phyloP scores from a whole-genome alignment of 2,113 vertebrate genomes.

The Proteles cristata region DNA sequence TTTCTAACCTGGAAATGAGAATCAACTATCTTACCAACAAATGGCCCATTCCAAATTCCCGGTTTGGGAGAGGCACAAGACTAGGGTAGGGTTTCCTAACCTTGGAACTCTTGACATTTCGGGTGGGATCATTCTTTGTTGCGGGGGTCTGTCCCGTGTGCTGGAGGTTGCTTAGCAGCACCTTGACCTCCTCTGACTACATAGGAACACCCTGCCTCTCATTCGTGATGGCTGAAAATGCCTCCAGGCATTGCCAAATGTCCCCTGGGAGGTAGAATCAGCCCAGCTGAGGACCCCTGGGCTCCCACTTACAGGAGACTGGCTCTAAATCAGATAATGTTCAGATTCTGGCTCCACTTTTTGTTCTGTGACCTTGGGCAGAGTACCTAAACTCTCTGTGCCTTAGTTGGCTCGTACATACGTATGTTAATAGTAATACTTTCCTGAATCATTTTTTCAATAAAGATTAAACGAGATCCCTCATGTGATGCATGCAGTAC shows the following conservation, averaged over 20 bases:
- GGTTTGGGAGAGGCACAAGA: background rate
- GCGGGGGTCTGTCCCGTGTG: background rate
- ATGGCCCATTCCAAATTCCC: background rate
- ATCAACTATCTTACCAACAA: background rate
- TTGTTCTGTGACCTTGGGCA: background rate
- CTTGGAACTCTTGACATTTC: background rate
- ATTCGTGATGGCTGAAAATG: background rate
- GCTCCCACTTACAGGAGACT: background rate
- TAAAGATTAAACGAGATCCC: constrained; percentile 6
- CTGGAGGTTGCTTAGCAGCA: background rate
- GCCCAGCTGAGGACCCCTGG: background rate
- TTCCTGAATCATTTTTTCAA: background rate
- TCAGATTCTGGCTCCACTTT: background rate
- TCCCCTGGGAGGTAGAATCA: background rate
- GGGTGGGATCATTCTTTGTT: background rate
- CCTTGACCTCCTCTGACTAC: background rate
- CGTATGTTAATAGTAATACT: background rate
- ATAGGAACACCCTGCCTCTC: background rate
- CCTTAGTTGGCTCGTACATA: background rate
- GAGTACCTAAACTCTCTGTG: background rate
- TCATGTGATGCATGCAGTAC: background rate
- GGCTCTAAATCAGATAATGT: background rate
- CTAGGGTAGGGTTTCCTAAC: background rate
- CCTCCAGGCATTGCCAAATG: background rate
- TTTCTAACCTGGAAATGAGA: constrained; percentile 19